Base-by-base conservation (phyloP, 2,797 vertebrate species). In the Anniella stebbinsi region DNA sequence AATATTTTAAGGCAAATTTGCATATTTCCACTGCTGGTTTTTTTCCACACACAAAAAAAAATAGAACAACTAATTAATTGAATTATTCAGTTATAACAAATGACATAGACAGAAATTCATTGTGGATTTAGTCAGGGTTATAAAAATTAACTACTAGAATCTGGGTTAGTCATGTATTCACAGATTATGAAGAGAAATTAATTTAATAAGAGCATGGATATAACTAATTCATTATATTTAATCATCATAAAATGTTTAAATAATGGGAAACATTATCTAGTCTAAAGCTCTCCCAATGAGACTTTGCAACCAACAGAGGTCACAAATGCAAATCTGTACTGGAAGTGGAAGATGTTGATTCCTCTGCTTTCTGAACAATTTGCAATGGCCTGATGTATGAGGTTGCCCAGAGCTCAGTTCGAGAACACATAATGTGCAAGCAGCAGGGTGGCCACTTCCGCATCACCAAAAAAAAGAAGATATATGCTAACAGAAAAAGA, bases 221-320 rank as follows among this genome's bases (percentile, higher is more conserved):
- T 73, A 89, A 83, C 33, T 78, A 69, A 80, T 63, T 86, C 86
- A 33, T 91, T 90, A 81, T 87, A 75, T 70, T 90, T 88, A 93
- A 91, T 88, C 48, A 90, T 90, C 73, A 89, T 87, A 90, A 90
- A 87, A 87, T 77, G 60, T 70, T 87, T 87, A 30, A 87, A 84
- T 87, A 87, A 87, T 86, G 70, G 87, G 72, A 87, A 87, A 87
- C 80, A 87, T 87, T 90, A 70, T 83, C 80, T 83, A 90, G 80
- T 77, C 63, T 57, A 83, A 83, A 83, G 72, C 80, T 51, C 48
- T 83, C 69, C 72, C 83, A 90, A 90, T 84, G 89, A 83, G 63
- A 87, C 70, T 87, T 81, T 69, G 72, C 45, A 87, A 83, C 87
- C 63, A 60, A 67, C 72, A 90, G 67, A 86, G 84, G 89, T 87